Evolutionary conservation across 1,140 invertebrate species (phyloP), one percentile per base, ranked within the genome.

Genomic region (Hypsibius dujardini): DNA sequence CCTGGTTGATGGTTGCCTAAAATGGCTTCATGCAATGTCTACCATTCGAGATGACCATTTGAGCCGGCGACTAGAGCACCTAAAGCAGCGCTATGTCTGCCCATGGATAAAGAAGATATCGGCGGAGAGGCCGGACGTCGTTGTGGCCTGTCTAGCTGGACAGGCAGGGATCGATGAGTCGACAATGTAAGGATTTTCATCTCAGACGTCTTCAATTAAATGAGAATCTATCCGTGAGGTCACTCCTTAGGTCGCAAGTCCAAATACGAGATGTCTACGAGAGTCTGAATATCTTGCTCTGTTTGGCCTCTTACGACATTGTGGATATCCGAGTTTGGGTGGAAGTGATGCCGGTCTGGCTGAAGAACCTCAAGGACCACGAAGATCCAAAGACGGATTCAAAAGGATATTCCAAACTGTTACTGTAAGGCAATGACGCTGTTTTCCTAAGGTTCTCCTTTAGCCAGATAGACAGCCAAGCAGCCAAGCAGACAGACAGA

Each of bases 261-360:
- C 62, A 67, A 42, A 3, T 67, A 12, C 62, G 42, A 42, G 62
- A 67, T 67, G 62, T 67, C 12, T 67, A 67, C 62, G 62, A 67
- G 45, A 67, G 62, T 42, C 62, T 67, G 62, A 12, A 67, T 3
- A 67, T 67, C 7, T 42, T 67, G 42, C 62, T 67, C 3, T 67
- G 62, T 67, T 67, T 67, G 62, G 62, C 62, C 7, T 67, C 62
- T 12, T 67, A 67, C 42, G 62, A 67, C 62, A 67, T 67, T 67
- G 62, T 67, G 42, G 62, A 67, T 42, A 67, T 67, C 45, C 62
- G 62, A 12, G 62, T 67, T 42, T 67, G 62, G 62, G 62, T 67
- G 62, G 62, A 67, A 45, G 62, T 67, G 12, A 67, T 67, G 62
- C 62, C 62, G 62, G 62, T 67, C 62, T 67, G 62, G 62, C 42